phyloP scores from a whole-genome alignment of 2,797 vertebrate genomes.

The Coracias cyanogaster region DNA sequence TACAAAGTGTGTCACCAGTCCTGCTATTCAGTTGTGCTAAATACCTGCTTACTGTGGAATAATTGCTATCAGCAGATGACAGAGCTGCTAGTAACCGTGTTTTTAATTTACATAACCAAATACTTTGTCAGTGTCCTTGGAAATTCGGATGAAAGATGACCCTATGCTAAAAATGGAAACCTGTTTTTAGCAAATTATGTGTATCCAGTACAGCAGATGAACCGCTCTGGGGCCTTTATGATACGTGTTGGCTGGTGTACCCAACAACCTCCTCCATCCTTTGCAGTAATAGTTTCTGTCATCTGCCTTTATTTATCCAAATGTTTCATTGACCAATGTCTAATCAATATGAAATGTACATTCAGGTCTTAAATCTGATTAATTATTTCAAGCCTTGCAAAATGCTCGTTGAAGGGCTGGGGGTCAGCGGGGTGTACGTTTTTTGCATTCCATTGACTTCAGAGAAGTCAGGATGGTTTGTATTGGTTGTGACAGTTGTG shows the following conservation, averaged over 20 bases:
- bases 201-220: conserved; percentile 22
- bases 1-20: conserved; percentile 27
- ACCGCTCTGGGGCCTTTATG: conserved; percentile 25
- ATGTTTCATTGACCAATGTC: not conserved
- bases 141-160: conserved; percentile 55
- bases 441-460: not conserved
- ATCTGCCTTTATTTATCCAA: conserved; percentile 27
- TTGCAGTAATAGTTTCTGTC: conserved; percentile 27
- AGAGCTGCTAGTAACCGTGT: conserved; percentile 8
- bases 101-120: conserved; percentile 62
- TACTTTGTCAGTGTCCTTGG: conserved; percentile 46
- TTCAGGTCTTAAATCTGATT: not conserved
- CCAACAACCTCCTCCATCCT: not conserved
- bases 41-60: conserved; percentile 27
- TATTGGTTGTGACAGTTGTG: not conserved
- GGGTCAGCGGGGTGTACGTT: accelerated
- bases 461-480: not conserved
- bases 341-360: conserved; percentile 28
- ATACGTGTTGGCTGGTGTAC: not conserved
- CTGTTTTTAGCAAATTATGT: conserved; percentile 29
- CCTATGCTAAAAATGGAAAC: conserved; percentile 35
- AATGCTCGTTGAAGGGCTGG: not conserved
- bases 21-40: conserved; percentile 18
- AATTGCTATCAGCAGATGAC: conserved; percentile 60
- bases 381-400: not conserved